Conservation (phyloP, 1,140 invertebrate species). For the Macrocentrus cingulum region DNA sequence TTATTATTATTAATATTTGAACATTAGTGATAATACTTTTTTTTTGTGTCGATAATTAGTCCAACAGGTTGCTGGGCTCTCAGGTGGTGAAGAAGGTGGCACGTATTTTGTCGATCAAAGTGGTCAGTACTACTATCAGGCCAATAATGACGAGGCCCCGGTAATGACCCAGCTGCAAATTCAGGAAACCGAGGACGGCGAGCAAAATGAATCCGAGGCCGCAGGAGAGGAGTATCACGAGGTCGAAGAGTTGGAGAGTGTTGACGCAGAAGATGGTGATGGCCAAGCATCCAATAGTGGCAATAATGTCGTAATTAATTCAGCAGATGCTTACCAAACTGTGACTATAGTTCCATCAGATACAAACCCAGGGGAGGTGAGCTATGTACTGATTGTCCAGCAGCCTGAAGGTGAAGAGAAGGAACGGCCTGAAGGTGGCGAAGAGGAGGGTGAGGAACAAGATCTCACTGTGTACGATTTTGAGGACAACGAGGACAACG, state of each 20-base stretch:
- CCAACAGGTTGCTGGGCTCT: conserved; percentile 60
- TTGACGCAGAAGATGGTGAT: conserved; percentile 51
- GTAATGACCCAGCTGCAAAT: conserved; percentile 65
- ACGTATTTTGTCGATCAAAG: conserved; percentile 78
- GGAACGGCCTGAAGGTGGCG: conserved; percentile 60
- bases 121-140: conserved; percentile 77
- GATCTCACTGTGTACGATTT: conserved; percentile 70
- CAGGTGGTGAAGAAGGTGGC: conserved; percentile 65
- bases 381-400: conserved; percentile 87
- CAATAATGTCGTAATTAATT: conserved; percentile 61
- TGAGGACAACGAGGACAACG: conserved; percentile 65
- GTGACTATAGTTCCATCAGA: conserved; percentile 86
- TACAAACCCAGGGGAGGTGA: conserved; percentile 76
- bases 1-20: conserved; percentile 2
- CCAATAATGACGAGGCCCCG: conserved; percentile 63
- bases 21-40: conserved; percentile 7
- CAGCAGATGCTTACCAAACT: conserved; percentile 74
- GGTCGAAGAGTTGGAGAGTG: conserved; percentile 60
- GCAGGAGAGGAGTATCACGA: conserved; percentile 54
- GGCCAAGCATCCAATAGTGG: conserved; percentile 44
- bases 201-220: conserved; percentile 49
- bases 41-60: conserved; percentile 36
- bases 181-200: conserved; percentile 56
- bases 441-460: conserved; percentile 65
- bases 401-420: conserved; percentile 65